These are phyloP conservation scores for Phrynocephalus versicolor DNA, from an alignment of 2,113 vertebrate genomes.

Conservation along the genomic window DNA sequence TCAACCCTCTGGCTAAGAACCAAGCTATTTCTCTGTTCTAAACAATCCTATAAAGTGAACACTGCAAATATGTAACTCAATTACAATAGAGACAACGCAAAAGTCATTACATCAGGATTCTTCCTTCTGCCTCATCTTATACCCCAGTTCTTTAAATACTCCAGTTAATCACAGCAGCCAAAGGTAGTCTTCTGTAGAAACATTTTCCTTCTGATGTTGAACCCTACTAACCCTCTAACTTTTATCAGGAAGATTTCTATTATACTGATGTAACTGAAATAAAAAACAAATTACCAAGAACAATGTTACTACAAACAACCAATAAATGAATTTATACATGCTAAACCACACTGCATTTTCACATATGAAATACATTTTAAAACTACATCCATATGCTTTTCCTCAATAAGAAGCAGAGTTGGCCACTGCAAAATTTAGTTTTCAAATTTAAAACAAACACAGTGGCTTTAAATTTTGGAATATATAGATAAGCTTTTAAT, in stretches of 20 bases:
- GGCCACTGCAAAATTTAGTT: conserved; percentile 64
- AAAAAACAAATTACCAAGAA: background rate
- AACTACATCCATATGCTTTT: conserved; percentile 59
- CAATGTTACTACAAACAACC: background rate
- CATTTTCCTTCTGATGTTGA: background rate
- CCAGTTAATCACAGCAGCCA: background rate
- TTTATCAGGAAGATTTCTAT: background rate
- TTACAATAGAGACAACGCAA: background rate
- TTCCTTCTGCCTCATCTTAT: background rate
- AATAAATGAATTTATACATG: conserved; percentile 21
- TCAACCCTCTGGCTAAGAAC: too few species aligned
- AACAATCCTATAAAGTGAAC: background rate
- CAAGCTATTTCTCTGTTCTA: background rate
- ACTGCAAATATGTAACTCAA: background rate
- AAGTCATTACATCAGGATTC: background rate
- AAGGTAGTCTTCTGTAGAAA: background rate
- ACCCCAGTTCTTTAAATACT: background rate
- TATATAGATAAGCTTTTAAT: conserved; percentile 50
- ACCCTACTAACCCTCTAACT: background rate
- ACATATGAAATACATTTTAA: conserved; percentile 62
- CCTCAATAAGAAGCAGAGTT: conserved; percentile 60
- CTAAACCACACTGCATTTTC: conserved; percentile 56
- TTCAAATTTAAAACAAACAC: conserved; percentile 57
- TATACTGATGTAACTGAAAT: background rate
- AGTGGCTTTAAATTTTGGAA: conserved; percentile 64